phyloP scores from a whole-genome alignment of 2,888 invertebrate species.

The Scaptodrosophila latifasciaeformis region DNA sequence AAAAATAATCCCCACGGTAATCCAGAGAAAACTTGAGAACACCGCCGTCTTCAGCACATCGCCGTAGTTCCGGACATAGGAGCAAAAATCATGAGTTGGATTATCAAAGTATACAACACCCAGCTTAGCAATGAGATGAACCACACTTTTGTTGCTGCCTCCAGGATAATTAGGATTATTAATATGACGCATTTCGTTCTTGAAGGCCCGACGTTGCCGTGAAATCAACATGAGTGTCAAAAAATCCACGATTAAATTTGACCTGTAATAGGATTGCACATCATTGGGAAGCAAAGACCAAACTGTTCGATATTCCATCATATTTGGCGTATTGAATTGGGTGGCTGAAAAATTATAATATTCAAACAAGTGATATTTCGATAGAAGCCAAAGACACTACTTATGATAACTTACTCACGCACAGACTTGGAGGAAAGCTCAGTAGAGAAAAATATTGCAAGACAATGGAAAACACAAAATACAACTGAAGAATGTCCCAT shows the following conservation, averaged over 20 bases:
- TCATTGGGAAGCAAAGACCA: constrained; percentile 92
- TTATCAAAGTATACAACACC: constrained; percentile 79
- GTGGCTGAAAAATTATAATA: constrained; percentile 74
- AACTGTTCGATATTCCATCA: constrained; percentile 68
- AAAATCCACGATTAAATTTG: constrained; percentile 92
- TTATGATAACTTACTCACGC: constrained; percentile 84
- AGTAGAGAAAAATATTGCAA: constrained; percentile 92
- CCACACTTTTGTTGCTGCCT: constrained; percentile 84
- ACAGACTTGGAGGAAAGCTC: constrained; percentile 90
- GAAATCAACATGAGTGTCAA: constrained; percentile 90
- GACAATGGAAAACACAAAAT: constrained; percentile 86
- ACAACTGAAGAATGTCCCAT: constrained; percentile 90
- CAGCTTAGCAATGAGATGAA: constrained; percentile 82
- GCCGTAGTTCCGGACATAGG: constrained; percentile 86
- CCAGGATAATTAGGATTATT: constrained; percentile 78
- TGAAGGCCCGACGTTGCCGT: constrained; percentile 89
- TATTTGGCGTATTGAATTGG: not conserved
- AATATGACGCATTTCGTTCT: constrained; percentile 80
- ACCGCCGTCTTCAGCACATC: constrained; percentile 92
- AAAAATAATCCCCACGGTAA: constrained; percentile 95
- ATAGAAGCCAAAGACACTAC: too few species aligned
- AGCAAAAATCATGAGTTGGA: constrained; percentile 92
- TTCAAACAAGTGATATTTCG: too few species aligned
- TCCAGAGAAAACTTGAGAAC: constrained; percentile 94
- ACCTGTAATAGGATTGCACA: constrained; percentile 81